These are phyloP conservation scores for Agonopterix alstromeriana DNA, from an alignment of 2,888 invertebrate species.

Conservation along the genomic window DNA sequence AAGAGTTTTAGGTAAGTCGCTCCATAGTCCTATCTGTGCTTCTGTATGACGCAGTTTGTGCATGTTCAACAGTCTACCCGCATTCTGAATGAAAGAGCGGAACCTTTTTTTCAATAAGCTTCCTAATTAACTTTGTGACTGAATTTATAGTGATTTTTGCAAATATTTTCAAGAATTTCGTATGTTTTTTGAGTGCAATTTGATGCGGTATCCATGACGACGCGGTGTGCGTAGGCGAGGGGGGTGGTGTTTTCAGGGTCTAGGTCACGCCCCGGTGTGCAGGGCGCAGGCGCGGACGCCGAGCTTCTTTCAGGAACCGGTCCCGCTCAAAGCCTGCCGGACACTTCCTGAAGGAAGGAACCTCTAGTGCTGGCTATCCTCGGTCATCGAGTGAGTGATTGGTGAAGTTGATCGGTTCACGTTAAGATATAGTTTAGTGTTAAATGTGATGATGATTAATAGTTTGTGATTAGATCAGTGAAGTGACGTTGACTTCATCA, in stretches of 20 bases:
- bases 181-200: constrained; percentile 30
- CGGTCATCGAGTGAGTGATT: not conserved
- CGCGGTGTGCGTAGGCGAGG: constrained; percentile 56
- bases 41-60: constrained; percentile 31
- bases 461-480: too few species aligned
- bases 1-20: constrained; percentile 32
- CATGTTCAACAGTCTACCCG: constrained; percentile 12
- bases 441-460: not conserved
- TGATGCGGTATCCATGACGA: constrained; percentile 49
- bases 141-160: constrained; percentile 2
- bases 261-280: constrained; percentile 71
- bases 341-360: constrained; percentile 40
- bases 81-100: constrained; percentile 4
- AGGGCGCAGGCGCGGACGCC: constrained; percentile 55
- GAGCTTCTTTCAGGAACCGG: constrained; percentile 36
- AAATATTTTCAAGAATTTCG: constrained; percentile 11
- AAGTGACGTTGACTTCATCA: too few species aligned
- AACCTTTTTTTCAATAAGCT: not conserved
- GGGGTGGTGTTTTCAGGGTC: constrained; percentile 73
- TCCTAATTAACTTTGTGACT: too few species aligned
- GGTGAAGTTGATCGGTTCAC: too few species aligned
- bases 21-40: constrained; percentile 33
- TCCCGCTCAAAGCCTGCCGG: constrained; percentile 42
- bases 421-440: too few species aligned
- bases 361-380: constrained; percentile 6